Conservation (phyloP, 30 jellyfish, hydroid and myxozoan species). For the Turritopsis dohrnii region DNA sequence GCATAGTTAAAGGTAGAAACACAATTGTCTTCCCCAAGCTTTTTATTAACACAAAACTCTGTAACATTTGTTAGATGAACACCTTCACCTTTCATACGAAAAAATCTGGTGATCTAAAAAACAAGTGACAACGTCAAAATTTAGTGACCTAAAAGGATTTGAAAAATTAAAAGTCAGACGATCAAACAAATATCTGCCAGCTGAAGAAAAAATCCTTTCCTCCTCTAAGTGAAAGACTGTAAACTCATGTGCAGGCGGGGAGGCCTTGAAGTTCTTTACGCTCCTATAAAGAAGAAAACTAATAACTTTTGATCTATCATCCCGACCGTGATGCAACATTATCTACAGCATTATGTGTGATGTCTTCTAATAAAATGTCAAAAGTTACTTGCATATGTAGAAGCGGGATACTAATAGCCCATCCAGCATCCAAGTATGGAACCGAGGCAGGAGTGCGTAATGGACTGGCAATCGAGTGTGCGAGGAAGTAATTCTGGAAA, state of each 20-base stretch:
- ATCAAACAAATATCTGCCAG: too few relatives aligned
- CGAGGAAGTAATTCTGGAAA: neutral
- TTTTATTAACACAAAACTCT: constrained; percentile 66
- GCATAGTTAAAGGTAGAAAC: constrained; percentile 57
- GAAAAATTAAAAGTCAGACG: too few relatives aligned
- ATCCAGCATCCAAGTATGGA: constrained; percentile 96
- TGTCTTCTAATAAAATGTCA: too few relatives aligned
- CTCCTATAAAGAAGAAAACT: neutral
- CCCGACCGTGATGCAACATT: too few relatives aligned
- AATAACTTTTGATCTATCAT: neutral
- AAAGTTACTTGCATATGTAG: constrained; percentile 31
- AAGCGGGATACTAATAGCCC: constrained; percentile 67
- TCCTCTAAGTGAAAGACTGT: neutral
- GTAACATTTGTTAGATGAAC: constrained; percentile 56
- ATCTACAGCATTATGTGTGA: too few relatives aligned
- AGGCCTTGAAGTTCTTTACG: neutral
- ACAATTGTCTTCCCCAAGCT: constrained; percentile 35
- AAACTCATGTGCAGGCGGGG: neutral
- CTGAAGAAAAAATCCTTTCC: neutral
- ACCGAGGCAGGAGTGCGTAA: constrained; percentile 33
- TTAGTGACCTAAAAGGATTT: too few relatives aligned
- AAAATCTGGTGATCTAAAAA: constrained; percentile 48
- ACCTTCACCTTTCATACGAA: constrained; percentile 57
- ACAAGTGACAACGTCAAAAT: neutral
- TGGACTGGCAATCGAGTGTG: neutral